A percentile compares a stretch with the other conserved stretches of the same genome.
Conservation (phyloP, 2,888 invertebrate genomes). For the Eupithecia pulchellata region DNA sequence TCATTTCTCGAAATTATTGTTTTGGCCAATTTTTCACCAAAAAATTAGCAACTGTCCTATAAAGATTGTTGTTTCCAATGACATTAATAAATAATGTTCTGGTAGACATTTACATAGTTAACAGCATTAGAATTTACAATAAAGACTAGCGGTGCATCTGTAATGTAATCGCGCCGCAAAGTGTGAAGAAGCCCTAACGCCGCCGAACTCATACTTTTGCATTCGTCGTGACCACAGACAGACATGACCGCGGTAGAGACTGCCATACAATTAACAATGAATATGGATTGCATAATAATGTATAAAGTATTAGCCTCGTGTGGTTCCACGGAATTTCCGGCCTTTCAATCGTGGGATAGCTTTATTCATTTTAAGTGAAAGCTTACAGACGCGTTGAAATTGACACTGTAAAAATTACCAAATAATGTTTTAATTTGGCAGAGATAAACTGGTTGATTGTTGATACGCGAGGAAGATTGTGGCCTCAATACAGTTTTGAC, state of each 20-base stretch:
- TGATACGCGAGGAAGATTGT: conserved; percentile 3
- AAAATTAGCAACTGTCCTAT: not conserved
- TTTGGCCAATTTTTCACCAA: not conserved
- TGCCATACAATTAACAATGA: conserved; percentile 27
- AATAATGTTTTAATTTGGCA: conserved; percentile 27
- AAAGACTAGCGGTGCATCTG: not conserved
- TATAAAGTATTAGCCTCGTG: conserved; percentile 40
- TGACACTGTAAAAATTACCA: conserved; percentile 30
- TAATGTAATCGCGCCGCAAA: not conserved
- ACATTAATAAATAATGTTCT: not conserved
- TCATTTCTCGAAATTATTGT: not conserved
- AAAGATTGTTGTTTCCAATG: not conserved
- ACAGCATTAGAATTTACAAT: not conserved
- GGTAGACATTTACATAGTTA: too few relatives aligned
- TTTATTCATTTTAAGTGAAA: conserved; percentile 54
- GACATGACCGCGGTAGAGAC: conserved; percentile 11
- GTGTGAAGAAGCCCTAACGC: not conserved
- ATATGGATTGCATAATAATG: conserved; percentile 30
- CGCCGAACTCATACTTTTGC: conserved; percentile 9
- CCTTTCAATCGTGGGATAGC: conserved; percentile 57
- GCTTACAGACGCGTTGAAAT: conserved; percentile 35
- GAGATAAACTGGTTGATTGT: conserved; percentile 36
- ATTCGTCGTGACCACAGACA: conserved; percentile 17
- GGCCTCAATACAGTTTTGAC: not conserved
- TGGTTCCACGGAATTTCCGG: conserved; percentile 57